Base-by-base conservation (phyloP, 2,797 vertebrate genomes). In the Notolabrus celidotus region DNA sequence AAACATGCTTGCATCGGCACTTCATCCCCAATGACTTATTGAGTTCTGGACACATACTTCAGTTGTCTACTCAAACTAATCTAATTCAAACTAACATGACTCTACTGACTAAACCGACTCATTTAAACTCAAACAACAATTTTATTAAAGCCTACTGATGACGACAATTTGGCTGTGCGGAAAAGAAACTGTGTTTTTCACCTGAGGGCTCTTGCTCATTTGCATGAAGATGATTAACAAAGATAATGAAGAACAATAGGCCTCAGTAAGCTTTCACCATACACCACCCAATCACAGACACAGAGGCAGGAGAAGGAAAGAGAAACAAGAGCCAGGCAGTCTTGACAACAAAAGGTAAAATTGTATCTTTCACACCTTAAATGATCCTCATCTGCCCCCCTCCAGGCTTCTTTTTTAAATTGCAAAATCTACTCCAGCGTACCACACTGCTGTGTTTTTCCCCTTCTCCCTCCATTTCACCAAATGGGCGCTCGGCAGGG, bases 401-500 rank as follows among this genome's bases (percentile, higher is more conserved):
- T 57, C 19, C 7, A 22, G 60, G n/a, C 4, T 31, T 63, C 31
- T n/a, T n/a, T 62, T 62, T 23, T 39, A 41, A 66, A 79, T 57
- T 66, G 43, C 45, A 47, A 45, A 67, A 39, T 8, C 46, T 42
- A 11, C 59, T 56, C 22, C 47, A 60, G 27, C 1, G 0, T 53
- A 47, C 25, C 67, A 53, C 17, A 66, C 52, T 49, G 19, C 17
- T 38, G 39, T 61, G 43, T 50, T 51, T 4, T 55, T 68, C 16
- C 38, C 61, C 43, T 49, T 3, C 52, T 72, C 16, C 33, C 61
- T 43, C 45, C 25, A 51, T 57, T 23, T 20, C 23, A 42, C 60
- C 77, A 82, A 87, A 87, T 74, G 69, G 72, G 3, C 5, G 4
- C 72, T 67, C 27, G 3, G 54, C 47, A 23, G 80, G 71, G 57